Conservation (phyloP, 2,113 vertebrate genomes). For the Vicugna pacos region DNA sequence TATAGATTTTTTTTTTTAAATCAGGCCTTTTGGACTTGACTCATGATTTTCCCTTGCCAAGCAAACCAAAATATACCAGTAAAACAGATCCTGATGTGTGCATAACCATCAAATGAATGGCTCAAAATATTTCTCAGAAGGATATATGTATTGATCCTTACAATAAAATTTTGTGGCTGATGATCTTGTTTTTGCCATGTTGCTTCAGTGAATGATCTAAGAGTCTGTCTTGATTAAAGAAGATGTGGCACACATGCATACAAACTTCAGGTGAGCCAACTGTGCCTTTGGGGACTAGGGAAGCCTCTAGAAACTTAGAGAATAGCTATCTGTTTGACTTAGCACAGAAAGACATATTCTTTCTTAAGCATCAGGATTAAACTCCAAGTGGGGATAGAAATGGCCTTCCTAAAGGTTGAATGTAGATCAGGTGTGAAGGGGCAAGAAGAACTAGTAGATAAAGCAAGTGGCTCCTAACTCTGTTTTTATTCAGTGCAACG, state of each 20-base stretch:
- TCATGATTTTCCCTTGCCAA: conserved; percentile 55
- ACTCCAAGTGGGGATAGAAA: conserved; percentile 36
- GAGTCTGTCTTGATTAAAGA: conserved; percentile 28
- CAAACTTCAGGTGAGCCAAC: neutral
- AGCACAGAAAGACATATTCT: neutral
- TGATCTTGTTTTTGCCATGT: conserved; percentile 62
- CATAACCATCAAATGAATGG: conserved; percentile 37
- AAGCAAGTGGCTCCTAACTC: neutral
- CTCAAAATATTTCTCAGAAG: conserved; percentile 9
- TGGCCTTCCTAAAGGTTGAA: neutral
- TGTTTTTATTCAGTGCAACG: neutral
- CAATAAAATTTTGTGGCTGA: conserved; percentile 70
- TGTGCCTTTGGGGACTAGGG: neutral
- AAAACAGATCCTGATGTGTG: conserved; percentile 33
- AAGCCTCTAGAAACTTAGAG: conserved; percentile 9
- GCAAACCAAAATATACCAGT: conserved; percentile 47
- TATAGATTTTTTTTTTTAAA: conserved; percentile 29
- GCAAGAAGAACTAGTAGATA: neutral
- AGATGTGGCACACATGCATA: neutral
- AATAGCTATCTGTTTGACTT: conserved; percentile 47
- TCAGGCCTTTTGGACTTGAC: conserved; percentile 54
- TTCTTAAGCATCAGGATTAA: conserved; percentile 33
- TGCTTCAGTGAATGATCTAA: conserved; percentile 38
- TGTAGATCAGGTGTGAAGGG: neutral
- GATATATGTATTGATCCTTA: conserved; percentile 12